Conservation (phyloP, 2,888 invertebrate species). For the Synanthedon vespiformis region DNA sequence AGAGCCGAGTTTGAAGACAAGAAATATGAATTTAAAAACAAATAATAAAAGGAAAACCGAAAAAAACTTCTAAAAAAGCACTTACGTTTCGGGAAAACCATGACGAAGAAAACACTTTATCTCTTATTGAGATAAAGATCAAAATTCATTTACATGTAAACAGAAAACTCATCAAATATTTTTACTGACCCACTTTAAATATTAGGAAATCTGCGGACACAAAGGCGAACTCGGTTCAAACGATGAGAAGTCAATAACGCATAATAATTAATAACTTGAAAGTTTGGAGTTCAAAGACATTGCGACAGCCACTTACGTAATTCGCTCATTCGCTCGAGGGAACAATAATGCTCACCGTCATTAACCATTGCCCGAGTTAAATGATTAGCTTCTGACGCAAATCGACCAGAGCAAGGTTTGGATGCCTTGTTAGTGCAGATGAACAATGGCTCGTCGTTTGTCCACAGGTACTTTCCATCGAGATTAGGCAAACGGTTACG, state of each 20-base stretch:
- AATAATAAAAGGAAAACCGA: no score
- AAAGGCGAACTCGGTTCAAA: conserved; percentile 4
- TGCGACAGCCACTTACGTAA: conserved; percentile 20
- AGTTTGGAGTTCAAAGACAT: conserved; percentile 30
- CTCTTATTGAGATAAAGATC: no score
- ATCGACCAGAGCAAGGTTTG: conserved; percentile 35
- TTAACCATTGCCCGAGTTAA: conserved; percentile 31
- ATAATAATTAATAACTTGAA: conserved; percentile 55
- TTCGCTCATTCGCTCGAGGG: conserved; percentile 8
- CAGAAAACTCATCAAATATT: no score
- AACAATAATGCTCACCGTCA: conserved; percentile 26
- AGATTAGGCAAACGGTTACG: conserved; percentile 19
- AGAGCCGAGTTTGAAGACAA: no score
- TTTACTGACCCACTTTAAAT: background rate
- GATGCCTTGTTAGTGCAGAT: conserved; percentile 28
- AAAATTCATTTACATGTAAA: no score
- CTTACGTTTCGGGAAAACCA: no score
- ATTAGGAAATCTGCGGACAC: background rate
- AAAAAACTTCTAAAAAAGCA: no score
- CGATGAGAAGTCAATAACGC: conserved; percentile 30
- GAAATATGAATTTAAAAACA: no score
- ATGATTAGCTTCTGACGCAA: conserved; percentile 56
- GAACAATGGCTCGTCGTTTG: conserved; percentile 10
- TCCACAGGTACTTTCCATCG: conserved; percentile 5
- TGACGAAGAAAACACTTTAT: no score